Percentiles rank a stretch among this genome's conserved stretches.
phyloP scores from a whole-genome alignment of 2,797 vertebrate species.

The Okamejei kenojei region DNA sequence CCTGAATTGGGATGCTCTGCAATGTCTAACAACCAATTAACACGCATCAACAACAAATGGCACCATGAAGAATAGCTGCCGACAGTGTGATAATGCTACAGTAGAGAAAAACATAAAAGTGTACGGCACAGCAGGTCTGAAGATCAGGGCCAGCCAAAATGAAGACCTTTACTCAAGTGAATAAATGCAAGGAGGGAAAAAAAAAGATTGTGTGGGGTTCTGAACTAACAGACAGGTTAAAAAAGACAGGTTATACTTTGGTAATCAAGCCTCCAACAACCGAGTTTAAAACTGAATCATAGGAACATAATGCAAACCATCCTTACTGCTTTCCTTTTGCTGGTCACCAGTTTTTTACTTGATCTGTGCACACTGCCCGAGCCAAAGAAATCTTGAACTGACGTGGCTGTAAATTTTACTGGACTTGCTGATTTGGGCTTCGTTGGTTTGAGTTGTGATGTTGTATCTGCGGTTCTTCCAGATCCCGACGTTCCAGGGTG shows the following conservation, averaged over 20 bases:
- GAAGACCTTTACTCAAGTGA: too few relatives aligned
- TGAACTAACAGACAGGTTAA: too few relatives aligned
- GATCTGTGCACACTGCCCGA: slow-evolving; percentile 69
- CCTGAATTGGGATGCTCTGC: not conserved
- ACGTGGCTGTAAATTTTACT: slow-evolving; percentile 70
- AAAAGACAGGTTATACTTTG: too few relatives aligned
- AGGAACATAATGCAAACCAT: slow-evolving; percentile 35
- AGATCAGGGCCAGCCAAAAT: not conserved
- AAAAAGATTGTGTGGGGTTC: not conserved
- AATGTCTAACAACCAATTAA: not conserved
- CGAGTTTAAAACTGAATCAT: not conserved
- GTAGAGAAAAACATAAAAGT: not conserved
- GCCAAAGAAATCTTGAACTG: slow-evolving; percentile 82
- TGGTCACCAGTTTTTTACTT: slow-evolving; percentile 84
- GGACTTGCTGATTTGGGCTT: slow-evolving; percentile 57
- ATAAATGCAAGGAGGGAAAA: not conserved
- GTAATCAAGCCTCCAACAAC: not conserved
- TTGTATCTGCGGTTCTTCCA: slow-evolving; percentile 52
- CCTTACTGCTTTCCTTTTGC: slow-evolving; percentile 83
- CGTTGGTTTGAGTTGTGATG: slow-evolving; percentile 53
- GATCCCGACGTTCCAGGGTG: slow-evolving; percentile 42
- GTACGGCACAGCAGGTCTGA: not conserved
- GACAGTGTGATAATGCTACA: not conserved
- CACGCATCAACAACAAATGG: not conserved
- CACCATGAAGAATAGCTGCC: not conserved